Evolutionary conservation across 1,140 invertebrate genomes (phyloP).

Genomic region (Orius insidiosus): DNA sequence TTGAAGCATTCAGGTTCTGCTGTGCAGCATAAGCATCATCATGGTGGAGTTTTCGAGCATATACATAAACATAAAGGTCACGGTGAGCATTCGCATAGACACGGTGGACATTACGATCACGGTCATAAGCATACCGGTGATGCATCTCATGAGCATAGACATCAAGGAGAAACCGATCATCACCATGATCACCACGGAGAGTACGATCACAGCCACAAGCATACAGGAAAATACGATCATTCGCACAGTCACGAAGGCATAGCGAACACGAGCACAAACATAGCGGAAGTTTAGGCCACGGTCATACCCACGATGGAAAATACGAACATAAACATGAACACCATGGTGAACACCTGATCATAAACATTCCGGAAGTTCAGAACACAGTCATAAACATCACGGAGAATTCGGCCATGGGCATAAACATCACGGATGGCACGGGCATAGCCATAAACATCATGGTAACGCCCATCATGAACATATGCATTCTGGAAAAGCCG

Average conservation of each 20-base stretch:
- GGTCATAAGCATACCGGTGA: constrained; percentile 8
- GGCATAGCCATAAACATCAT: constrained; percentile 13
- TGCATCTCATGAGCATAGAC: constrained; percentile 3
- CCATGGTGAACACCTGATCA: constrained; percentile 10
- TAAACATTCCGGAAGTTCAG: constrained; percentile 9
- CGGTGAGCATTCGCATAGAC: constrained; percentile 5
- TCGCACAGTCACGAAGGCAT: constrained; percentile 5
- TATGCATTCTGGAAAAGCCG: constrained; percentile 1
- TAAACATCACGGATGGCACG: constrained; percentile 9
- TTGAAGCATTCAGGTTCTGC: too few relatives aligned
- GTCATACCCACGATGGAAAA: constrained; percentile 12
- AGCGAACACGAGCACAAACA: constrained; percentile 3
- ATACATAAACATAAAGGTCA: constrained; percentile 11
- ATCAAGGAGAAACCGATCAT: constrained; percentile 9
- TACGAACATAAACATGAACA: constrained; percentile 11
- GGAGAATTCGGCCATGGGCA: constrained; percentile 11
- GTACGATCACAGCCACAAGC: constrained; percentile 5
- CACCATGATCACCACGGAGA: constrained; percentile 7
- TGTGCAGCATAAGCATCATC: constrained; percentile 5
- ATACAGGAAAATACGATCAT: constrained; percentile 7
- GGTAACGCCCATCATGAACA: constrained; percentile 9
- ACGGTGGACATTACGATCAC: constrained; percentile 7
- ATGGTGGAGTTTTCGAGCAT: constrained; percentile 10
- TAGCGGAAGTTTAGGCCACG: constrained; percentile 5
- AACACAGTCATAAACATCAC: constrained; percentile 13